A percentile compares a stretch with the other conserved stretches of the same genome.
Evolutionary conservation across 2,113 vertebrate genomes (phyloP).

Genomic region (Aspidoscelis tigris): DNA sequence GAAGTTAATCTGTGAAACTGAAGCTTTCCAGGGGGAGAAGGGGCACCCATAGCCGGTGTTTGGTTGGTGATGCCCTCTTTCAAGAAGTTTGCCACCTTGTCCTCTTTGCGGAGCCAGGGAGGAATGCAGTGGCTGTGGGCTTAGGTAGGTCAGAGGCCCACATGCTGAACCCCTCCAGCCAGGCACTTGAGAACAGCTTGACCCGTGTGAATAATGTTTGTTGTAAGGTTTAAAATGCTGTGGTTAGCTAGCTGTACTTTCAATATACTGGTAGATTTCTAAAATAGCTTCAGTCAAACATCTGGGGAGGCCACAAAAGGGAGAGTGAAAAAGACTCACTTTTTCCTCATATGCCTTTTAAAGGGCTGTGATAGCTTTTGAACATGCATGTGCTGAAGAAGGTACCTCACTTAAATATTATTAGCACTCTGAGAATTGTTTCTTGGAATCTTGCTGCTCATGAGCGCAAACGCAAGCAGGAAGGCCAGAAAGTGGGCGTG

Average conservation of each 20-base stretch:
- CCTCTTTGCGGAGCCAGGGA: slow-evolving; percentile 25
- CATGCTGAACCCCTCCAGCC: slow-evolving; percentile 34
- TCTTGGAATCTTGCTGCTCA: slow-evolving; percentile 40
- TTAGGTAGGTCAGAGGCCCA: not conserved
- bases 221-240: not conserved
- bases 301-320: slow-evolving; percentile 28
- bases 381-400: slow-evolving; percentile 8
- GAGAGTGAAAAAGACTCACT: slow-evolving; percentile 2
- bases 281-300: slow-evolving; percentile 25
- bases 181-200: slow-evolving; percentile 14
- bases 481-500: not conserved
- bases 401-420: not conserved
- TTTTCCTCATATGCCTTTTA: not conserved
- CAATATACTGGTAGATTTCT: slow-evolving; percentile 36
- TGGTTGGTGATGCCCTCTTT: too few relatives aligned
- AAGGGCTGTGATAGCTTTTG: slow-evolving; percentile 20
- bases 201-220: slow-evolving; percentile 25
- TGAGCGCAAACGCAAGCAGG: not conserved
- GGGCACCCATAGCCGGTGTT: not conserved
- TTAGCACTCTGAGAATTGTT: not conserved
- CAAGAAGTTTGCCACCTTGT: slow-evolving; percentile 26
- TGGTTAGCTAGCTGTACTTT: slow-evolving; percentile 29
- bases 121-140: slow-evolving; percentile 4
- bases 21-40: not conserved
- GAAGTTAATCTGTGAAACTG: slow-evolving; percentile 1